These are phyloP conservation scores for Uromys caudimaculatus DNA, from an alignment of 2,797 vertebrate genomes.

Conservation along the genomic window DNA sequence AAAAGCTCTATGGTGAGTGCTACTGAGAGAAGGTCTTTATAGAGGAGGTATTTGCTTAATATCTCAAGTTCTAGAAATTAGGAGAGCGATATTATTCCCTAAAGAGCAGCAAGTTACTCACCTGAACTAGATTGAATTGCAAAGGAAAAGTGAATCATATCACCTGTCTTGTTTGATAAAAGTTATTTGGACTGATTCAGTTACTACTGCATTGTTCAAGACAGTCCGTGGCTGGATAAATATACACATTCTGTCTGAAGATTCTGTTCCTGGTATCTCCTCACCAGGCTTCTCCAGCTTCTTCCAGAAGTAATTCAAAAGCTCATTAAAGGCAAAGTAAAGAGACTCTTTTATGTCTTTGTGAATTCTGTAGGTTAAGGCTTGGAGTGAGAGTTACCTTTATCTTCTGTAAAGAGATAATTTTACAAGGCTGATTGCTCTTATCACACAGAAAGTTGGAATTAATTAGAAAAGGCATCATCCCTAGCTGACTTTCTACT, in stretches of 20 bases:
- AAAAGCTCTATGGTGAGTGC: neutral
- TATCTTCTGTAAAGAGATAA: neutral
- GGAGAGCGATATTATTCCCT: neutral
- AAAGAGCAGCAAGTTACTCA: neutral
- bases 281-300: neutral
- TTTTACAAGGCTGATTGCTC: neutral
- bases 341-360: neutral
- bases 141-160: neutral
- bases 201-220: neutral
- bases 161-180: neutral
- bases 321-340: neutral
- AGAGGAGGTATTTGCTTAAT: neutral
- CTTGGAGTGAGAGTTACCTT: neutral
- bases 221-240: neutral
- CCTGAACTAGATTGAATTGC: neutral
- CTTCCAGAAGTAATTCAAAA: neutral
- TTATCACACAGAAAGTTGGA: slow-evolving; percentile 38
- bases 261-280: neutral
- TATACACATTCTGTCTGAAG: neutral
- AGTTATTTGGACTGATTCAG: slow-evolving; percentile 42
- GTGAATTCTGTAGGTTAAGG: neutral
- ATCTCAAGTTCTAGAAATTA: slow-evolving; percentile 44
- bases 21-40: neutral
- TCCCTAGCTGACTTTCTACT: neutral
- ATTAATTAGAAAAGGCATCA: slow-evolving; percentile 47